Evolutionary conservation across 2,888 invertebrate genomes (phyloP), one percentile per base, ranked within the genome.

Genomic region (Onchidella celtica): DNA sequence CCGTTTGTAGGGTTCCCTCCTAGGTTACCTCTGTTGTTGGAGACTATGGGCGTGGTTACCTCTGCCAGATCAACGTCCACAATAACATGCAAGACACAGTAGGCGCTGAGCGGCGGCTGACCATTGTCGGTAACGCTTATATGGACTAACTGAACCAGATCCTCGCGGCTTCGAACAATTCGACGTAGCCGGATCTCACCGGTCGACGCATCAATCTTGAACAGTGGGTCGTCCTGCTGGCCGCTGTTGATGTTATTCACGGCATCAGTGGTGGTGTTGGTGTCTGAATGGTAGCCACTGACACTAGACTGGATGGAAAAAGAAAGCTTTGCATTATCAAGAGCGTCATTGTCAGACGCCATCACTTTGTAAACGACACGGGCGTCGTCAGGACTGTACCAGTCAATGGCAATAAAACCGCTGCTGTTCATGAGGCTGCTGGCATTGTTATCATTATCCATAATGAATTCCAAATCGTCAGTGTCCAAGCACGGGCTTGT

Each of bases 401-500:
- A 73, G 29, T 73, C 73, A 17, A 73, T 55, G 4, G 24, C n/a
- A 27, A 79, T 3, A n/a, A 65, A 14, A 14, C 79, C 73, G 55
- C n/a, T 76, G 76, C 40, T 76, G 55, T 40, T 66, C 9, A 6
- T 24, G 21, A n/a, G 6, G 11, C 2, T 24, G 1, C 2, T 27
- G 17, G 24, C 14, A 1, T 61, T 55, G 27, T 27, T 55, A 27
- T 27, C 72, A 17, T 40, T n/a, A n/a, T 27, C 21, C 6, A 3
- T 9, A n/a, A 47, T 29, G 55, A 47, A 32, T 2, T 47, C 47
- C 24, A 29, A 11, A 47, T 84, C 83, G 57, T 87, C 87, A n/a
- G n/a, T n/a, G 1, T 47, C 69, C 17, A 78, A 36, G 24, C 76
- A 85, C 0, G 85, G 85, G 40, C 81, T 86, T 11, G 80, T 57